phyloP scores from a whole-genome alignment of 1,140 invertebrate genomes.

The Bombus vancouverensis region DNA sequence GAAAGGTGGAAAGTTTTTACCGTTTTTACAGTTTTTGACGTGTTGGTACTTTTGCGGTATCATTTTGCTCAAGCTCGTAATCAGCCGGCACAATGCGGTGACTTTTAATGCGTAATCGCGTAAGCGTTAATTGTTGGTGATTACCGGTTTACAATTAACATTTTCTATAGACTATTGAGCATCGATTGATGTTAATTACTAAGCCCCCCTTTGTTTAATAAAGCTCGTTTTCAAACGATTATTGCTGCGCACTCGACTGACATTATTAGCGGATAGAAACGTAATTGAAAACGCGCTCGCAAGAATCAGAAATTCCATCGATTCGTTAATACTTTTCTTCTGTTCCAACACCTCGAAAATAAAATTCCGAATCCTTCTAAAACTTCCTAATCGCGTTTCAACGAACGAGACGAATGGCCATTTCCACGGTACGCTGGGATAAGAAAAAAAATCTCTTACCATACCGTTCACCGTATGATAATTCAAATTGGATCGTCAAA shows the following conservation, averaged over 20 bases:
- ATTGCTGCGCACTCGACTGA: neutral
- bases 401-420: no score
- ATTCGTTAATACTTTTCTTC: neutral
- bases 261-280: neutral
- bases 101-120: slow-evolving; percentile 59
- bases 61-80: neutral
- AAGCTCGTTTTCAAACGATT: slow-evolving; percentile 32
- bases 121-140: slow-evolving; percentile 62
- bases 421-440: no score
- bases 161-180: slow-evolving; percentile 65
- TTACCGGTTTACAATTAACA: slow-evolving; percentile 64
- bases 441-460: no score
- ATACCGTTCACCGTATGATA: no score
- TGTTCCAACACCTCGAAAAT: no score
- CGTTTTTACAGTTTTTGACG: neutral
- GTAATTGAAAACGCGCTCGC: neutral
- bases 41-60: neutral
- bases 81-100: slow-evolving; percentile 37
- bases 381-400: no score
- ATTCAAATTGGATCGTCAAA: no score
- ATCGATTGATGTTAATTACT: slow-evolving; percentile 66
- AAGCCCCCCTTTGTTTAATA: slow-evolving; percentile 59
- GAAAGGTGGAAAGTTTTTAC: neutral
- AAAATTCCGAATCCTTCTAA: no score
- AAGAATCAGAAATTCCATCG: neutral